A percentile compares a stretch with the other conserved stretches of the same genome.
Conservation (phyloP, 2,888 invertebrate genomes). For the Eulithis prunata region DNA sequence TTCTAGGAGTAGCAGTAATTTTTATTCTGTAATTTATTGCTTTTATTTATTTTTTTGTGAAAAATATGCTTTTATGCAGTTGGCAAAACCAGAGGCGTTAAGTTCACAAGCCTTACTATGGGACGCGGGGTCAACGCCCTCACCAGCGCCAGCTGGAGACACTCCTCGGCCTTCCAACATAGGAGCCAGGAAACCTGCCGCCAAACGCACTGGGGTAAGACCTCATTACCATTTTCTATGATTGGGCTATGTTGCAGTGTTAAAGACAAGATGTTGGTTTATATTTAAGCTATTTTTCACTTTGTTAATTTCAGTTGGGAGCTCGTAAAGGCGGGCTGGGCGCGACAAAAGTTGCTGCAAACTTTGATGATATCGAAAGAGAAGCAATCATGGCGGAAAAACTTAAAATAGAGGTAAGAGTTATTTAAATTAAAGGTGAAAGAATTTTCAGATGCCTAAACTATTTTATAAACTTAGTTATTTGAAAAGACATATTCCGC, state of each 20-base stretch:
- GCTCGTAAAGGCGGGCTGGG: conserved; percentile 95
- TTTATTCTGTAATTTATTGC: neutral
- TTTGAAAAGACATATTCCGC: too few species aligned
- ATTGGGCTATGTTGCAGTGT: too few species aligned
- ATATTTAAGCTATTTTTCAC: too few species aligned
- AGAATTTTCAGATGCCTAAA: too few species aligned
- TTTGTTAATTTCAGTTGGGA: conserved; percentile 85
- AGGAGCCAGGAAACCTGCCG: conserved; percentile 47
- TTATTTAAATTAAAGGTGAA: neutral
- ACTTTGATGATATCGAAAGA: conserved; percentile 97
- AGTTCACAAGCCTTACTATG: conserved; percentile 74
- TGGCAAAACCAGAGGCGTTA: conserved; percentile 47
- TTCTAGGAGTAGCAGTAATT: neutral
- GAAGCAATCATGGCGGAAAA: conserved; percentile 94
- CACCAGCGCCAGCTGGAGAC: conserved; percentile 40
- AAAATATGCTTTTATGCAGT: conserved; percentile 9
- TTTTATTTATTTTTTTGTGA: neutral
- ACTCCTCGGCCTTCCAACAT: conserved; percentile 43
- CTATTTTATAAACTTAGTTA: too few species aligned
- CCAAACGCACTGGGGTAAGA: conserved; percentile 56
- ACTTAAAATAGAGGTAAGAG: conserved; percentile 80
- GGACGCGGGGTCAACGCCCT: conserved; percentile 53
- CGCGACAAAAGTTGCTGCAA: conserved; percentile 96
- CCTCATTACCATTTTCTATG: neutral
- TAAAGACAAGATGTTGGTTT: neutral